phyloP scores from a whole-genome alignment of 2,113 vertebrate species.

The Propithecus coquereli region DNA sequence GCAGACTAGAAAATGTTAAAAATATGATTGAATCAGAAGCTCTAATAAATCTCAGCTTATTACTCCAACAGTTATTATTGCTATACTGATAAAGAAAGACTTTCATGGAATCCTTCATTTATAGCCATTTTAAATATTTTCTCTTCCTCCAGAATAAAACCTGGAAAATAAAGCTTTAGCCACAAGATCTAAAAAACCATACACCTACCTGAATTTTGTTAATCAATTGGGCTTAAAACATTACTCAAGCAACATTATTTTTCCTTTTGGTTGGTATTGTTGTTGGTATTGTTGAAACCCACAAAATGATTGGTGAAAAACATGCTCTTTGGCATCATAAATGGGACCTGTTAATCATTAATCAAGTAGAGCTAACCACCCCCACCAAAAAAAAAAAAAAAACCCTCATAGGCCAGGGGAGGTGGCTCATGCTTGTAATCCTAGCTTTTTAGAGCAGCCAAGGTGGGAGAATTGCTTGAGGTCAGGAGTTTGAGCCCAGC shows the following conservation, averaged over 20 bases:
- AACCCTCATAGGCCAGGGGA: background rate
- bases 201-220: background rate
- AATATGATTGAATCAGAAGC: background rate
- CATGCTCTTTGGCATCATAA: background rate
- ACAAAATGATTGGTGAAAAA: background rate
- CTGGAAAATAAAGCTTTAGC: background rate
- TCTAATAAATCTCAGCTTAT: background rate
- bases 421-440: too few species aligned
- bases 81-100: background rate
- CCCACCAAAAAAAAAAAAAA: background rate
- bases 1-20: conserved; percentile 32
- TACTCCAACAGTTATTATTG: background rate
- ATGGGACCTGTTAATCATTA: background rate
- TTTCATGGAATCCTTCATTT: conserved; percentile 9
- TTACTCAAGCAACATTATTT: background rate
- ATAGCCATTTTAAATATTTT: background rate
- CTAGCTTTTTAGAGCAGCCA: too few species aligned
- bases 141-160: conserved; percentile 18
- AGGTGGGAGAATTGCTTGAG: too few species aligned
- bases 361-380: background rate
- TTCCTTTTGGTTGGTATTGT: background rate
- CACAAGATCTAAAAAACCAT: background rate
- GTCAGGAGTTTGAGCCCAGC: too few species aligned
- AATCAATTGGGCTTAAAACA: background rate
- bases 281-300: background rate